Base-by-base conservation (phyloP, 1,140 invertebrate genomes). In the Sycophaga agraensis region DNA sequence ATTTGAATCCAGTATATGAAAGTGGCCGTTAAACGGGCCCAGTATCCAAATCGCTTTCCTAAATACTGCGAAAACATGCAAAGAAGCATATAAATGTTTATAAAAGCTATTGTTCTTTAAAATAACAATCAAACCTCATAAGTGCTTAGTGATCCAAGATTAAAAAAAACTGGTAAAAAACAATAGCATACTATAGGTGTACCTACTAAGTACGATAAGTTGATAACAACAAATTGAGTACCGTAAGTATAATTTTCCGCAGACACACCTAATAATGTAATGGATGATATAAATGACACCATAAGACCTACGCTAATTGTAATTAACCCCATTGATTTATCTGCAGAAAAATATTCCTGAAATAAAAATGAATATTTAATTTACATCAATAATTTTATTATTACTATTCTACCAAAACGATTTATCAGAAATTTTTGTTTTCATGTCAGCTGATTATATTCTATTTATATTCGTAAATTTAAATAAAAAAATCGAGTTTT, bases 231-330 rank as follows among this genome's bases (percentile, higher is more conserved):
- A 80, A 94, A 95, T 71, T 91, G 89, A 50, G 91, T 90, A 26
- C 93, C 92, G 75, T 85, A 90, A 60, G 84, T 87, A 73, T 95
- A 95, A 77, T 89, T 94, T 77, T 96, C 93, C 48, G 89, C 86
- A 1, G 91, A 91, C 0, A 94, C 88, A 9, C 95, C 95, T 19
- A 97, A 80, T n/a, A 97, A 78, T 1, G 94, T 94, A 17, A 97
- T 88, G 11, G 94, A 93, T 0, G 94, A 97, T 91, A 97, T 96
- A 71, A 97, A 97, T 40, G 92, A 95, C 9, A 94, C 92, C 88
- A 95, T 93, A 1, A 96, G 77, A 14, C 91, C 93, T 59, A 95
- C 89, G 2, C 89, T 89, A 0, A 96, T 91, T 0, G 93, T 91
- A 1, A 85, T 31, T 49, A 93, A 82, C 3, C 84, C 81, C 89